Base-by-base conservation (phyloP, 2,888 invertebrate species). In the Phania funesta region DNA sequence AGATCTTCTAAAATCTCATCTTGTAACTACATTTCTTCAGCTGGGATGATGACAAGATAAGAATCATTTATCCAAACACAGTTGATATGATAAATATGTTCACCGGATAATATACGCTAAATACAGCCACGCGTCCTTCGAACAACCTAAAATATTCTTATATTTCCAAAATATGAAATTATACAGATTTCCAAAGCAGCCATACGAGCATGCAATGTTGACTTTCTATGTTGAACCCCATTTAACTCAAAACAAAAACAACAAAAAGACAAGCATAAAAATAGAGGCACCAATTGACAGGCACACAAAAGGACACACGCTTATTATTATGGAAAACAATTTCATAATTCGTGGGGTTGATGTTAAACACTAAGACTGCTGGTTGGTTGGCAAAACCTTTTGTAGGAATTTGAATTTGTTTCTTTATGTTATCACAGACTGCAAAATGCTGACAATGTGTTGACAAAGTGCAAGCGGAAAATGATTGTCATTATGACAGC, bases 331-430 rank as follows among this genome's bases (percentile, higher is more conserved):
- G 89, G 87, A 87, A 90, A 90, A 90, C 90, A 89, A 91, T 90
- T 91, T 91, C 90, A 90, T 90, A 90, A 91, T 89, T 90, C 87
- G 87, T 87, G 88, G 88, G 90, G 90, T 87, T 86, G 87, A 75
- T 76, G 73, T 58, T 75, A 56, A 35, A 46, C 29, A 54, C 56
- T 58, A 62, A 70, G 48, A 64, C 77, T 58, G 56, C 62, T 8
- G 18, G 13, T 44, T 67, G 56, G 62, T 56, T 70, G 52, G 62
- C 46, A 68, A 80, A 70, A 79, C n/a, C 52, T 26, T 46, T 41
- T 46, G 41, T 26, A 22, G 16, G 22, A 32, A 22, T 64, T 48
- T 46, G n/a, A 32, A 41, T 20, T 20, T 64, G 18, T 16, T 9
- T 38, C 32, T 46, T 35, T 46, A n/a, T 67, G 26, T 79, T 68